Conservation (phyloP, 2,113 vertebrate genomes). For the Pedionomus torquatus region DNA sequence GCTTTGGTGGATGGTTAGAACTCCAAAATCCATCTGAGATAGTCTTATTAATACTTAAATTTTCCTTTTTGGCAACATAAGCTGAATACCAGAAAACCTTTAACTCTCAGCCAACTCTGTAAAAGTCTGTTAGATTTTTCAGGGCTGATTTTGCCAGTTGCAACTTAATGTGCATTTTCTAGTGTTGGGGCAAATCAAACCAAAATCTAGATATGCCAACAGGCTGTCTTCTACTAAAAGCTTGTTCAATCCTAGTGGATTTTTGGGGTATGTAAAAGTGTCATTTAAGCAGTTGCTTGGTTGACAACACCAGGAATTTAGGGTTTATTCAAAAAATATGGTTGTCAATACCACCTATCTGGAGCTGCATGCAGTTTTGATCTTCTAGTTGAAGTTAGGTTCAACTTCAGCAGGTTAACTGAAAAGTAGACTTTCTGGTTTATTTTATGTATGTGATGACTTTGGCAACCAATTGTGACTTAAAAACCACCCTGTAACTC, state of each 20-base stretch:
- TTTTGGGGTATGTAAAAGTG: not conserved
- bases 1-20: not conserved
- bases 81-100: not conserved
- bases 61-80: not conserved
- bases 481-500: not conserved
- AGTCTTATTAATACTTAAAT: not conserved
- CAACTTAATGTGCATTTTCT: not conserved
- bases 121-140: not conserved
- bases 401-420: not conserved
- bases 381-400: no score
- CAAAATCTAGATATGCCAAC: not conserved
- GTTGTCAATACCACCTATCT: rapidly evolving
- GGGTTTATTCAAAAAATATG: not conserved
- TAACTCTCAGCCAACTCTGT: not conserved
- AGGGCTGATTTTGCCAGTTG: not conserved
- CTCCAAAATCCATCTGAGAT: not conserved
- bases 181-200: not conserved
- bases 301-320: not conserved
- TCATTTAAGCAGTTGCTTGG: not conserved
- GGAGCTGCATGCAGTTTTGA: not conserved
- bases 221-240: not conserved
- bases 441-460: not conserved
- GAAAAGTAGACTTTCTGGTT: not conserved
- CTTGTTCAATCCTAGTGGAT: not conserved
- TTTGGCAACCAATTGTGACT: not conserved